Evolutionary conservation across 1,140 invertebrate species (phyloP), one percentile per base, ranked within the genome.

Genomic region (Trichonephila clavata): DNA sequence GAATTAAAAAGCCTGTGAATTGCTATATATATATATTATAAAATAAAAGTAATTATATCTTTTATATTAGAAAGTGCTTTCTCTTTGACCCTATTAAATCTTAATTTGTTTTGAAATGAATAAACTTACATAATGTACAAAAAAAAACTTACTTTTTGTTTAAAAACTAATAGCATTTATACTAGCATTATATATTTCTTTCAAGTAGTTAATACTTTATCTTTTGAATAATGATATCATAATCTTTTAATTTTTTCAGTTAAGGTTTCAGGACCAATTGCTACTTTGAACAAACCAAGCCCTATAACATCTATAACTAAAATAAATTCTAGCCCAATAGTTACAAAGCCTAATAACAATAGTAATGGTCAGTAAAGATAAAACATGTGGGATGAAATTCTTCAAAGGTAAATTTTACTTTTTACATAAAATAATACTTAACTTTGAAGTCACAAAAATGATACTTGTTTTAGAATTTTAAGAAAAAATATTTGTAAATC

Each of bases 301-400:
- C 27, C 68, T 27, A 71, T 32, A 16, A 24, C 68, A 32, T 71
- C 68, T 24, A 14, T 61, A 61, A 16, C n/a, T 21, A 84, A 80
- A 80, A n/a, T 8, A 50, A 43, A 7, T 83, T 50, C 50, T 50
- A 83, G 3, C 50, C 39, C 68, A 16, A 32, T 27, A 27, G 68
- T 27, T 71, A 27, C 68, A 71, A 71, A 71, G 68, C 68, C 68
- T 83, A 57, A 18, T 21, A 83, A n/a, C 43, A 50, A n/a, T 83
- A 83, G 18, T 83, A 16, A 21, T 83, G 32, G 32, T 39, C n/a
- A n/a, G 7, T 50, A 21, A 21, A 50, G 18, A 50, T 50, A 8
- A 83, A 43, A 21, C 63, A n/a, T 65, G 5, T 50, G 50, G 7
- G 10, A 50, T 50, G 50, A 7, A 50, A 50, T 13, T 50, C 7